These are phyloP conservation scores for Sinocyclocheilus grahami DNA, from an alignment of 2,113 vertebrate species.

Conservation along the genomic window DNA sequence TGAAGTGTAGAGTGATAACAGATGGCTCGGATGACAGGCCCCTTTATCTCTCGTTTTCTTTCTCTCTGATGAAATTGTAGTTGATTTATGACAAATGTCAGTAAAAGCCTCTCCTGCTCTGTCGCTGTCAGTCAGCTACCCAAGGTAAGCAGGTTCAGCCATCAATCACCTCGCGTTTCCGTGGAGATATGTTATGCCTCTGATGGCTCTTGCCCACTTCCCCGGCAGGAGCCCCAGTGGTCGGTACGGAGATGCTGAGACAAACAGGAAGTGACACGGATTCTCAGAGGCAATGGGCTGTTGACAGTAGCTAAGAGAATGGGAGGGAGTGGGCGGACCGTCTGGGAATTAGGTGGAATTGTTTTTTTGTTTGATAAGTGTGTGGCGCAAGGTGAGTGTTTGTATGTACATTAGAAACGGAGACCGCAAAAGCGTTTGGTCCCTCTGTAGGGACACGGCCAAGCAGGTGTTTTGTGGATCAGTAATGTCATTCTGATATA, in stretches of 20 bases:
- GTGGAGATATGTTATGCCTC: constrained; percentile 72
- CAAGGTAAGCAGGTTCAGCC: constrained; percentile 86
- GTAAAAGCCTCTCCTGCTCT: constrained; percentile 79
- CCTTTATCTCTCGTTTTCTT: constrained; percentile 28
- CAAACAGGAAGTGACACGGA: constrained; percentile 78
- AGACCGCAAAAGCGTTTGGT: background rate
- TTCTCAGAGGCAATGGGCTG: constrained; percentile 69
- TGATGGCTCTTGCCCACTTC: constrained; percentile 74
- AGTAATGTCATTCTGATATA: constrained; percentile 50
- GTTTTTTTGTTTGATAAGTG: constrained; percentile 34
- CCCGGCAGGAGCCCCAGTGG: constrained; percentile 68
- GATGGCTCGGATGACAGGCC: constrained; percentile 69
- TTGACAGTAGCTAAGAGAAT: constrained; percentile 64
- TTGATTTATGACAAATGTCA: constrained; percentile 93
- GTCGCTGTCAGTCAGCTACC: constrained; percentile 85
- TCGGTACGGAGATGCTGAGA: constrained; percentile 75
- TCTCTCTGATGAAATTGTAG: constrained; percentile 83
- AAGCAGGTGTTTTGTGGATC: constrained; percentile 51
- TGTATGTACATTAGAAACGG: constrained; percentile 23
- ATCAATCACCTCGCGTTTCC: constrained; percentile 85
- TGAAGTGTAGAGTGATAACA: constrained; percentile 69
- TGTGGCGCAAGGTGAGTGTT: constrained; percentile 34
- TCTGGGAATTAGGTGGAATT: constrained; percentile 11
- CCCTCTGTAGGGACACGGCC: constrained; percentile 46
- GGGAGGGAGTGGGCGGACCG: background rate